These are phyloP conservation scores for Megamerina dolium DNA, from an alignment of 2,888 invertebrate species.

Conservation along the genomic window DNA sequence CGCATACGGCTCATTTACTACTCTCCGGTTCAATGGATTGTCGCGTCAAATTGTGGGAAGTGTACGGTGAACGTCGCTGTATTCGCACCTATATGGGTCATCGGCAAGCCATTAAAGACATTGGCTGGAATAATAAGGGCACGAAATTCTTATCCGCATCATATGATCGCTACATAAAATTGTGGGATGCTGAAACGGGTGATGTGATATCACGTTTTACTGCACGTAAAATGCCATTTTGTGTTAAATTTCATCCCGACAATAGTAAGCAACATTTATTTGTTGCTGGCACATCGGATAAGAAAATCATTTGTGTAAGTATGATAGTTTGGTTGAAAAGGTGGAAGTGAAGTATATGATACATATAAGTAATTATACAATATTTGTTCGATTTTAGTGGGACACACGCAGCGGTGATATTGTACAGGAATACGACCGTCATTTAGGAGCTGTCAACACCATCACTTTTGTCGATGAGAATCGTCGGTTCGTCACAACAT, in stretches of 20 bases:
- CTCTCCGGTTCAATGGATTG: slow-evolving; percentile 96
- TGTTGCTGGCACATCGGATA: slow-evolving; percentile 97
- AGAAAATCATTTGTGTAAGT: slow-evolving; percentile 97
- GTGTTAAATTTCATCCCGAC: slow-evolving; percentile 97
- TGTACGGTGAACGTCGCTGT: slow-evolving; percentile 89
- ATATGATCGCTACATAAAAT: slow-evolving; percentile 93
- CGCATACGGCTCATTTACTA: slow-evolving; percentile 87
- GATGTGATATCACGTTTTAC: slow-evolving; percentile 81
- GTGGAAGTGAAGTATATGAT: neutral
- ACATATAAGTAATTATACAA: neutral
- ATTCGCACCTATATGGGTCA: slow-evolving; percentile 94
- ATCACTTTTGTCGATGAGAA: slow-evolving; percentile 99
- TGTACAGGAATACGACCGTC: slow-evolving; percentile 96
- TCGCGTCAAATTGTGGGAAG: slow-evolving; percentile 97
- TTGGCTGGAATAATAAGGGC: slow-evolving; percentile 92
- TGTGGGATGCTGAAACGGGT: slow-evolving; percentile 99
- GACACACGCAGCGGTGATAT: slow-evolving; percentile 91
- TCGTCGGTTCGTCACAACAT: slow-evolving; percentile 94
- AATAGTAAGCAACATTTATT: slow-evolving; percentile 95
- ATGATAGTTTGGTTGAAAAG: neutral
- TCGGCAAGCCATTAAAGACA: slow-evolving; percentile 91
- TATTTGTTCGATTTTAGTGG: slow-evolving; percentile 60
- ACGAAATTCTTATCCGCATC: slow-evolving; percentile 92
- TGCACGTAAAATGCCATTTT: slow-evolving; percentile 95
- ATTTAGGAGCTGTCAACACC: slow-evolving; percentile 96